Conservation (phyloP, 2,113 vertebrate species). For the Gymnorhina tibicen region DNA sequence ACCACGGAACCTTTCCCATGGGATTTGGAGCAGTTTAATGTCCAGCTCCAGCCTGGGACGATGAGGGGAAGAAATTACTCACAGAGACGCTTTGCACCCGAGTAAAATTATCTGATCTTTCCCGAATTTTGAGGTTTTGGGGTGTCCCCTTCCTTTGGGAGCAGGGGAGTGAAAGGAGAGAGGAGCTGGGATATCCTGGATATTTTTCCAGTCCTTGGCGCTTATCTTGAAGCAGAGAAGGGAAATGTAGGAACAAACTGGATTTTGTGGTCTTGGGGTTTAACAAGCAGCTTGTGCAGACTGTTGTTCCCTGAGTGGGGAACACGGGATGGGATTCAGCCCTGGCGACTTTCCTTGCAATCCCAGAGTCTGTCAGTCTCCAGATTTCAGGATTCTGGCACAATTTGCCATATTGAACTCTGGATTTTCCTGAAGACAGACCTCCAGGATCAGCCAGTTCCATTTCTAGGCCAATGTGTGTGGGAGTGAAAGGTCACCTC, state of each 20-base stretch:
- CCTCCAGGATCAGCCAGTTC: background rate
- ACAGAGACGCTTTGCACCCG: accelerated
- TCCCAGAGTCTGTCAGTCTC: background rate
- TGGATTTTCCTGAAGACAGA: background rate
- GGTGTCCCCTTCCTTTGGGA: background rate
- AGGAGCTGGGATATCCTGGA: background rate
- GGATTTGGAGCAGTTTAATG: background rate
- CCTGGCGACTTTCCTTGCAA: accelerated
- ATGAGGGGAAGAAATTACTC: background rate
- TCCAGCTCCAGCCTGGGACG: background rate
- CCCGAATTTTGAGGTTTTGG: background rate
- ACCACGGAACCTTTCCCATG: background rate
- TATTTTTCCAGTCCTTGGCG: background rate
- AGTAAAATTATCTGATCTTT: background rate
- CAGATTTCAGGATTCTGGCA: background rate
- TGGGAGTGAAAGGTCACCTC: conserved; percentile 53
- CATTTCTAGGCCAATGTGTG: background rate
- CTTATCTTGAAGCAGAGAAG: background rate
- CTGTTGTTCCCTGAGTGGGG: background rate
- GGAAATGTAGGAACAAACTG: background rate
- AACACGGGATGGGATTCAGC: background rate
- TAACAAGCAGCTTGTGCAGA: background rate
- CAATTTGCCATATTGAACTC: background rate
- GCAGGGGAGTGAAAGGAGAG: background rate
- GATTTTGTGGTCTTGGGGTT: background rate